Conservation (phyloP, 2,888 invertebrate genomes). For the Druceiella hillmani region DNA sequence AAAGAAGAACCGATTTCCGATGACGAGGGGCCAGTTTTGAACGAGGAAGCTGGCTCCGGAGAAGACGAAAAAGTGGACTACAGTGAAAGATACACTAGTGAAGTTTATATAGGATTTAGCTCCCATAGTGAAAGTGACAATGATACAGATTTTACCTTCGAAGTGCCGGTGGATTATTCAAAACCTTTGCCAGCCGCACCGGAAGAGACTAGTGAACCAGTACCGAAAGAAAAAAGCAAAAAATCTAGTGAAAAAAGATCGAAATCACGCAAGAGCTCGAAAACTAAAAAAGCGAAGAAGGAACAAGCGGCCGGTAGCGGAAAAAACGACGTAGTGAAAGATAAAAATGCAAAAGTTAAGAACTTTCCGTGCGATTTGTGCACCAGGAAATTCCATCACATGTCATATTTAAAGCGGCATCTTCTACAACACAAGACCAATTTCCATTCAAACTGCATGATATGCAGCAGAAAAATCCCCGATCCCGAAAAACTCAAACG, state of each 20-base stretch:
- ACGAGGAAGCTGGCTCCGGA: too few species aligned
- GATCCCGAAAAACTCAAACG: neutral
- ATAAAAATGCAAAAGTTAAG: neutral
- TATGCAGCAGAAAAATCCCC: neutral
- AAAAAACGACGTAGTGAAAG: neutral
- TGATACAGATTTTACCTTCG: neutral
- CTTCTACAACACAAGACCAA: neutral
- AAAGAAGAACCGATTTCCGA: neutral
- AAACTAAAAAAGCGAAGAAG: too few species aligned
- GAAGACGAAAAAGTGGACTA: neutral
- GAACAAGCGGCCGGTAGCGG: neutral
- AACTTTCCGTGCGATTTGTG: neutral
- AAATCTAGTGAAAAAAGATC: neutral
- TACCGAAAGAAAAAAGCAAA: neutral
- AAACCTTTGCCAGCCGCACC: too few species aligned
- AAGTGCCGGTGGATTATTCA: neutral
- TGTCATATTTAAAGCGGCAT: neutral
- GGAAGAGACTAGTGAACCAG: neutral
- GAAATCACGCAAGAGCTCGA: too few species aligned
- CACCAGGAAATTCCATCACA: neutral
- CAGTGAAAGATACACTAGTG: neutral
- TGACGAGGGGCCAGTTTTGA: too few species aligned
- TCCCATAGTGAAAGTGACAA: neutral
- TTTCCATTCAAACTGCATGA: neutral
- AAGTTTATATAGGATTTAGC: neutral